Evolutionary conservation across 1,140 invertebrate species (phyloP).

Genomic region (Nebria ingens): DNA sequence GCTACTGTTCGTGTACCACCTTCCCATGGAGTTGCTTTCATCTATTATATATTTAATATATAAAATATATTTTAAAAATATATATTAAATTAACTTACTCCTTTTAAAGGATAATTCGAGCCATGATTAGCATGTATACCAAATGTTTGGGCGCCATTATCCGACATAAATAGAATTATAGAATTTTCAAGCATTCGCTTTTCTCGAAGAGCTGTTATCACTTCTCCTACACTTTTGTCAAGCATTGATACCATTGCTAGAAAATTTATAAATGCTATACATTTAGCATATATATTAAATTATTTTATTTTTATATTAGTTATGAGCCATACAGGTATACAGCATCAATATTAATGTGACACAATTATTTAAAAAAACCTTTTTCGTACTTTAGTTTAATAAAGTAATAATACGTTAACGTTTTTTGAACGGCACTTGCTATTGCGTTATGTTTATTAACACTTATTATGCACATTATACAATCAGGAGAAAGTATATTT

Average conservation of each 20-base stretch:
- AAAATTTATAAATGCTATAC: constrained; percentile 27
- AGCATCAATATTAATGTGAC: too few relatives aligned
- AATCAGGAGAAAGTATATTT: too few relatives aligned
- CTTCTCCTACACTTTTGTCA: constrained; percentile 72
- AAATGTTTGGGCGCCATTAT: constrained; percentile 69
- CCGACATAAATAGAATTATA: constrained; percentile 64
- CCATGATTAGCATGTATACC: constrained; percentile 64
- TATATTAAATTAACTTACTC: constrained; percentile 42
- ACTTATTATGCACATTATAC: too few relatives aligned
- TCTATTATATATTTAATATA: constrained; percentile 33
- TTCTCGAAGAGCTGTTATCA: constrained; percentile 56
- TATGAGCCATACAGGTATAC: too few relatives aligned
- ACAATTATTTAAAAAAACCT: too few relatives aligned
- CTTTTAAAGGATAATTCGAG: constrained; percentile 80
- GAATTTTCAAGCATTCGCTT: constrained; percentile 60
- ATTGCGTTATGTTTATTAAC: too few relatives aligned
- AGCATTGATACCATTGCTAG: constrained; percentile 78
- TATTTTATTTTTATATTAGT: too few relatives aligned
- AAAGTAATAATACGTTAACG: too few relatives aligned
- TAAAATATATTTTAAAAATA: constrained; percentile 11
- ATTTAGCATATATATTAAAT: too few relatives aligned
- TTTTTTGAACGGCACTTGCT: too few relatives aligned
- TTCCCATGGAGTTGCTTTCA: constrained; percentile 78
- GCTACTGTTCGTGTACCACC: constrained; percentile 68
- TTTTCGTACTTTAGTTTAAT: too few relatives aligned